A percentile compares a stretch with the other conserved stretches of the same genome.
Evolutionary conservation across 2,797 vertebrate genomes (phyloP).

Genomic region (Phylloscopus collybita): DNA sequence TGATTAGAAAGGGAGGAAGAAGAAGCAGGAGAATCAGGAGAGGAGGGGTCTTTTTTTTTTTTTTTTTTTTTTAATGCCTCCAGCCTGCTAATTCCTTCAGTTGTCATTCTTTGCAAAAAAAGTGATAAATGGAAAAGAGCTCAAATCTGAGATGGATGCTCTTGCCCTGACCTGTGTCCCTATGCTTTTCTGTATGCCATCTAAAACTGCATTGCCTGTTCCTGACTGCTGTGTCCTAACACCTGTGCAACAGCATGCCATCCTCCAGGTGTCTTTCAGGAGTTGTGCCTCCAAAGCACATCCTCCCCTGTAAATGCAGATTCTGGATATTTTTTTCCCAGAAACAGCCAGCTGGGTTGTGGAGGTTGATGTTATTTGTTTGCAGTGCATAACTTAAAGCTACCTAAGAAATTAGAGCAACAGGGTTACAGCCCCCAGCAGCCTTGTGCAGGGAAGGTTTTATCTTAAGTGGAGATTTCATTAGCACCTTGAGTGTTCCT

Average conservation of each 20-base stretch:
- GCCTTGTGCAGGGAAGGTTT: not conserved
- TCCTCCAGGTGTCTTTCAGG: not conserved
- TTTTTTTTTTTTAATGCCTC: no score
- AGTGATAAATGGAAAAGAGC: not conserved
- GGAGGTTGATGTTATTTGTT: not conserved
- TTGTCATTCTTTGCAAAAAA: not conserved
- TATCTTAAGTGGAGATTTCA: not conserved
- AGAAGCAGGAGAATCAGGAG: not conserved
- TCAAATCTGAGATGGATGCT: not conserved
- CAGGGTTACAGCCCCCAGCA: not conserved
- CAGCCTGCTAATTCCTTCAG: not conserved
- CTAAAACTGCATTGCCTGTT: not conserved
- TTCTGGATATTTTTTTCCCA: not conserved
- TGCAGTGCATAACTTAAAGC: not conserved
- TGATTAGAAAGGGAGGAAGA: not conserved
- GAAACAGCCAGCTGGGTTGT: not conserved
- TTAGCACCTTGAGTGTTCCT: not conserved
- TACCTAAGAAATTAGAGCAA: not conserved
- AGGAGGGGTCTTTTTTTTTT: no score
- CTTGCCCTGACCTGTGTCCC: not conserved
- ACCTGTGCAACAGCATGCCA: fast-evolving
- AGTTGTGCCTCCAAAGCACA: not conserved
- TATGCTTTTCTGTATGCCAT: not conserved
- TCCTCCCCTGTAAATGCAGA: not conserved
- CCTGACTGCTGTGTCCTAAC: not conserved